These are phyloP conservation scores for Paracanthobrama guichenoti DNA, from an alignment of 2,113 vertebrate genomes.

Conservation along the genomic window DNA sequence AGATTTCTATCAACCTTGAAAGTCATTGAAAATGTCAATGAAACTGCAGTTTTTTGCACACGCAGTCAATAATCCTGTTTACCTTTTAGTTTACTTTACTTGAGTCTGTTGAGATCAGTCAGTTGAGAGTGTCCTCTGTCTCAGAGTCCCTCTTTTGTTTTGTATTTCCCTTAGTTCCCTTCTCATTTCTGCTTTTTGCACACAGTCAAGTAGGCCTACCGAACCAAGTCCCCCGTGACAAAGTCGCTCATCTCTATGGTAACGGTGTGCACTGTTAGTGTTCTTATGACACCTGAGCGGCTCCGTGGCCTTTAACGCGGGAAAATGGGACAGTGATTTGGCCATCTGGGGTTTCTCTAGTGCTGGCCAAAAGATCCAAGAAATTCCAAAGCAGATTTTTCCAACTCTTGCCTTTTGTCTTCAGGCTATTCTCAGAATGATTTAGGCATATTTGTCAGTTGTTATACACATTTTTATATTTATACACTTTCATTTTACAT, in stretches of 20 bases:
- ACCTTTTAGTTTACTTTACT: slow-evolving; percentile 9
- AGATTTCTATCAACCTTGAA: slow-evolving; percentile 28
- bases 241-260: slow-evolving; percentile 26
- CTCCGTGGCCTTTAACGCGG: slow-evolving; percentile 7
- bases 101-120: not conserved
- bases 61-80: slow-evolving; percentile 7
- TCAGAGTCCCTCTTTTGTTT: not conserved
- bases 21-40: slow-evolving; percentile 25
- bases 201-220: not conserved
- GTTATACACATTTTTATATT: not conserved
- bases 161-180: not conserved
- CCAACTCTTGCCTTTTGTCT: not conserved
- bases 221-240: not conserved
- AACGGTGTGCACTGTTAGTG: not conserved
- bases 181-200: not conserved
- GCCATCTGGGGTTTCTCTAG: slow-evolving; percentile 13
- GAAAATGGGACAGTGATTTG: slow-evolving; percentile 2
- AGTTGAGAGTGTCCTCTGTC: not conserved
- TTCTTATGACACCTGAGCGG: slow-evolving; percentile 32
- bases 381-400: slow-evolving; percentile 11
- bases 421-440: not conserved
- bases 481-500: not conserved
- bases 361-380: not conserved
- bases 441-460: not conserved
- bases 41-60: slow-evolving; percentile 1